Evolutionary conservation across 64 coral and sea anemone genomes (phyloP), one percentile per base, ranked within the genome.

Genomic region (Exaiptasia diaphana): DNA sequence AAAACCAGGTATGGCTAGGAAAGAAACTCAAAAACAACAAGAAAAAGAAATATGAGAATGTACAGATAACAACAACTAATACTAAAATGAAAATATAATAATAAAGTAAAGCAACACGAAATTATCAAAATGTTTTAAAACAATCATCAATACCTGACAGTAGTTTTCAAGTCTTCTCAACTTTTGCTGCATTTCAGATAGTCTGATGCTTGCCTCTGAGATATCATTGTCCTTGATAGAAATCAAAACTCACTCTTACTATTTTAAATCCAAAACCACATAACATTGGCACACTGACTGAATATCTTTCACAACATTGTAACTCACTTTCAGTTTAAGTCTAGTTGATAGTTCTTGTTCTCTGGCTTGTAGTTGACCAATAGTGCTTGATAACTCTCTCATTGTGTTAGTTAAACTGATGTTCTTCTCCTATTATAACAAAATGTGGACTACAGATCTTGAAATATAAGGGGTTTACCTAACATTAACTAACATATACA

Each of bases 281-380:
- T n/a, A n/a, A n/a, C n/a, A n/a, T n/a, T n/a, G n/a, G n/a, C n/a
- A n/a, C n/a, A n/a, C n/a, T n/a, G n/a, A n/a, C 54, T 58, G 29
- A 5, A 58, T n/a, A n/a, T 27, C 0, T 6, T 58, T 58, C 54
- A 24, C 0, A 58, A n/a, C n/a, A n/a, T n/a, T n/a, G n/a, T n/a
- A n/a, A n/a, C 76, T 32, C 20, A 97, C 93, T 85, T 97, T 97
- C 15, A 99, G 75, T 75, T 93, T 99, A 23, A 99, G 74, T 74
- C 90, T 99, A 65, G 95, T 99, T 41, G 86, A 73, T 5, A 99
- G 78, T 74, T 99, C 95, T 59, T 99, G 95, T 70, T 99, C 95
- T 75, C 86, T 91, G 4, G 95, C 95, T 68, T 99, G 95, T 30
- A 99, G 89, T 54, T 93, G 95, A 36, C 95, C 95, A 64, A 92